These are phyloP conservation scores for Silurus asotus DNA, from an alignment of 2,113 vertebrate species.

Conservation along the genomic window DNA sequence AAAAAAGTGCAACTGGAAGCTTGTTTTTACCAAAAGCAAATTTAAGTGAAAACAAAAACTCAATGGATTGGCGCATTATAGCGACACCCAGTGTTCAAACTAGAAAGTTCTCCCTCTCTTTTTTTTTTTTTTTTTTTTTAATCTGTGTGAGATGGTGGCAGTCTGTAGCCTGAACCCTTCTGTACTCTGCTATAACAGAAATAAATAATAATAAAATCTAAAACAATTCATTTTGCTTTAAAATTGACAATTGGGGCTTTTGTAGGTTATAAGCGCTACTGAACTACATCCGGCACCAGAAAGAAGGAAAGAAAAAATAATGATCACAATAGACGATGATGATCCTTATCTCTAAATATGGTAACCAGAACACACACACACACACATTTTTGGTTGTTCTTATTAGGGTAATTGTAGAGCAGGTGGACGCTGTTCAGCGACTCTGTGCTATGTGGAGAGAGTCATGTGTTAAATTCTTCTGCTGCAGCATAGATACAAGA, in stretches of 20 bases:
- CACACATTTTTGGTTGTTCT: neutral
- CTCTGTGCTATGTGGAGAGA: neutral
- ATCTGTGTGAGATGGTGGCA: neutral
- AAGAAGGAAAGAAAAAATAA: too few species aligned
- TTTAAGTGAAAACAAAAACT: neutral
- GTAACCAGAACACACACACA: neutral
- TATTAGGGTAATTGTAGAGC: neutral
- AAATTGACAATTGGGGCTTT: neutral
- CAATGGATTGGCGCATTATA: neutral
- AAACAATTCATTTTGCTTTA: neutral
- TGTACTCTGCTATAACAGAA: neutral
- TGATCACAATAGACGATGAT: neutral
- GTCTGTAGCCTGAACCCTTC: neutral
- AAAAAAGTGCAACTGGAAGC: too few species aligned
- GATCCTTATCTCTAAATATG: neutral
- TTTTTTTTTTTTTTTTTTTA: neutral
- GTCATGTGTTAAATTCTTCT: neutral
- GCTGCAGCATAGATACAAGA: neutral
- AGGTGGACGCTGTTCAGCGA: slow-evolving; percentile 2
- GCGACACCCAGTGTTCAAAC: slow-evolving; percentile 6
- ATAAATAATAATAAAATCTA: neutral
- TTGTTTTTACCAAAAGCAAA: too few species aligned
- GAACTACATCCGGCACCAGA: neutral
- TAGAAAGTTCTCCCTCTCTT: too few species aligned
- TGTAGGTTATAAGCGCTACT: neutral